Conservation (phyloP, 2,888 invertebrate species). For the Sinopyrophorus schimmeli region DNA sequence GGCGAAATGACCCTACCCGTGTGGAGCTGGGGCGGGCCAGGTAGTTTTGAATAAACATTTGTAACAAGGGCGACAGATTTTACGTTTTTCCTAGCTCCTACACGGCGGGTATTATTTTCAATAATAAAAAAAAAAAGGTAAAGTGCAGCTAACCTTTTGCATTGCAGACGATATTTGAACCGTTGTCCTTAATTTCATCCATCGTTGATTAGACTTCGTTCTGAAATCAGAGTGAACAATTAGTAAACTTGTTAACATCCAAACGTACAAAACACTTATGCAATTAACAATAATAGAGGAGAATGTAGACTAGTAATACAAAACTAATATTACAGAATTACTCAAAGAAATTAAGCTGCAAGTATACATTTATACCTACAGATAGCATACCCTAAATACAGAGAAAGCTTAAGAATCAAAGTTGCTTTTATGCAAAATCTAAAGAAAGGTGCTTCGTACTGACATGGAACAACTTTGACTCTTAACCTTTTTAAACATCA, state of each 20-base stretch:
- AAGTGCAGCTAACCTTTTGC: constrained; percentile 62
- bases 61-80: too few species aligned
- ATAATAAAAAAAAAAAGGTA: neutral
- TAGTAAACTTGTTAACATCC: too few species aligned
- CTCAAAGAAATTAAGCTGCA: constrained; percentile 13
- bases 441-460: neutral
- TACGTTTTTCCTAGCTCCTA: too few species aligned
- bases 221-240: constrained; percentile 62
- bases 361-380: constrained; percentile 16
- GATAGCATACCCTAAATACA: constrained; percentile 19
- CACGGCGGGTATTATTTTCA: neutral
- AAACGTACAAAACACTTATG: constrained; percentile 20
- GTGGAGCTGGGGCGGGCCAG: too few species aligned
- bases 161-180: constrained; percentile 90
- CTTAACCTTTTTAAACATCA: constrained; percentile 18
- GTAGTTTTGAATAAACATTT: too few species aligned
- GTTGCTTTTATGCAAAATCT: constrained; percentile 7
- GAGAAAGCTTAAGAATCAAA: constrained; percentile 19
- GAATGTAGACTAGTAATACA: constrained; percentile 9
- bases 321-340: constrained; percentile 8
- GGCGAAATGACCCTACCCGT: too few species aligned
- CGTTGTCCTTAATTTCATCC: constrained; percentile 94
- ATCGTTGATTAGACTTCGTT: constrained; percentile 92
- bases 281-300: constrained; percentile 18
- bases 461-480: constrained; percentile 18